A percentile compares a stretch with the other conserved stretches of the same genome.
phyloP scores from a whole-genome alignment of 2,888 invertebrate species.

The Antitype chi region DNA sequence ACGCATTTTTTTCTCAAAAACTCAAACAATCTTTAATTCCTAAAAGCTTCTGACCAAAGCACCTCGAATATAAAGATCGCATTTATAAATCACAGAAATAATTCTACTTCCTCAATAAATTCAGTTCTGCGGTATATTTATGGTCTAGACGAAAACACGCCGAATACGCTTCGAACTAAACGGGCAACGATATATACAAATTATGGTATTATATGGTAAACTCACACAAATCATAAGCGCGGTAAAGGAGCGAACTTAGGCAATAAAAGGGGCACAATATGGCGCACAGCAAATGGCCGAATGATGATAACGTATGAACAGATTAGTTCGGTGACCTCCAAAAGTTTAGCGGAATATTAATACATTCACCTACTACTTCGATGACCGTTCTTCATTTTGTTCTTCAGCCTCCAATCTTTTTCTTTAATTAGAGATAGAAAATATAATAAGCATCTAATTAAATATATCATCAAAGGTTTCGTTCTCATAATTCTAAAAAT shows the following conservation, averaged over 20 bases:
- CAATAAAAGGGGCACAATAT: conserved; percentile 81
- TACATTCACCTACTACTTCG: conserved; percentile 2
- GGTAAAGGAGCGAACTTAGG: conserved; percentile 75
- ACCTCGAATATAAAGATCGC: conserved; percentile 30
- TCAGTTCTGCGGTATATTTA: conserved; percentile 56
- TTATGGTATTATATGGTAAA: conserved; percentile 67
- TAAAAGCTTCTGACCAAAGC: conserved; percentile 25
- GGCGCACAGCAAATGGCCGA: conserved; percentile 75
- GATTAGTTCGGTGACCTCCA: conserved; percentile 55
- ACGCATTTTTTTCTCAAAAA: not conserved
- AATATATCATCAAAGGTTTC: not conserved
- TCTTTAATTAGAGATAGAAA: not conserved
- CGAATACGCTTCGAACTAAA: conserved; percentile 57
- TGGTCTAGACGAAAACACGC: conserved; percentile 58
- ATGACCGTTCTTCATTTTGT: conserved; percentile 1
- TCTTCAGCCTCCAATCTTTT: not conserved
- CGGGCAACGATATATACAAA: conserved; percentile 65
- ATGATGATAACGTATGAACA: conserved; percentile 78
- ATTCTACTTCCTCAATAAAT: conserved; percentile 60
- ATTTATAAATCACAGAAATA: conserved; percentile 50
- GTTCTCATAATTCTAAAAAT: not conserved
- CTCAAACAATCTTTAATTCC: conserved; percentile 9
- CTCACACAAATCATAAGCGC: conserved; percentile 75
- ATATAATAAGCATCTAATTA: not conserved
- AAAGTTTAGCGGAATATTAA: conserved; percentile 43